These are phyloP conservation scores for Crotalus tigris DNA, from an alignment of 2,113 vertebrate species.

Conservation along the genomic window DNA sequence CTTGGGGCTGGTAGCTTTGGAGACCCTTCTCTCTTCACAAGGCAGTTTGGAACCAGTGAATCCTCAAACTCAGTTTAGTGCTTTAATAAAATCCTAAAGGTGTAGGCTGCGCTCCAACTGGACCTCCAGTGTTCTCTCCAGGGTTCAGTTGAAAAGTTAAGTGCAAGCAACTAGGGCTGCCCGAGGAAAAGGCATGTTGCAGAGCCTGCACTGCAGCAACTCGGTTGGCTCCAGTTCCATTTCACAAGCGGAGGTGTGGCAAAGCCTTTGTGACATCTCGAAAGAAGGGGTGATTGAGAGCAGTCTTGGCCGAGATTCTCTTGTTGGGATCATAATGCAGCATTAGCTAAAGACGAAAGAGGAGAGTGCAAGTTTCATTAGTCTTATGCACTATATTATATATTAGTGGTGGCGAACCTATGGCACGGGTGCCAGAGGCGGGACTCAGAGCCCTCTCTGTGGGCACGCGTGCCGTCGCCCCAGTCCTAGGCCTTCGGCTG, in stretches of 20 bases:
- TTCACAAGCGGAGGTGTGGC: conserved; percentile 85
- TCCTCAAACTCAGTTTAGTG: not conserved
- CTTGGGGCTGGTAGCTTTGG: not conserved
- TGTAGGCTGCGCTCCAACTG: not conserved
- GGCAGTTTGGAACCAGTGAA: not conserved
- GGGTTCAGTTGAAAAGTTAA: conserved; percentile 5
- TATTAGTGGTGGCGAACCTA: no score
- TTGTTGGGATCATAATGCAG: conserved; percentile 92
- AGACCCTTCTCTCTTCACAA: not conserved
- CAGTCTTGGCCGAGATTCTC: conserved; percentile 90
- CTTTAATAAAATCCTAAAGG: not conserved
- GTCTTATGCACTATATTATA: not conserved
- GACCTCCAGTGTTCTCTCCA: not conserved
- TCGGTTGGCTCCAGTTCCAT: not conserved
- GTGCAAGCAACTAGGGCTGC: conserved; percentile 6
- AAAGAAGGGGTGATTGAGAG: conserved; percentile 89
- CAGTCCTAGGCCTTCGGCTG: no score
- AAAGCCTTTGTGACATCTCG: conserved; percentile 86
- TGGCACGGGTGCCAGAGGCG: no score
- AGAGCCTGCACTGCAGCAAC: not conserved
- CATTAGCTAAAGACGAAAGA: conserved; percentile 80
- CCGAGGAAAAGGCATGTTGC: not conserved
- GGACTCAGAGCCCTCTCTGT: no score
- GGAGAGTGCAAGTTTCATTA: not conserved
- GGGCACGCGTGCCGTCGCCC: no score